These are phyloP conservation scores for Corapipo altera DNA, from an alignment of 2,113 vertebrate species.

Conservation along the genomic window DNA sequence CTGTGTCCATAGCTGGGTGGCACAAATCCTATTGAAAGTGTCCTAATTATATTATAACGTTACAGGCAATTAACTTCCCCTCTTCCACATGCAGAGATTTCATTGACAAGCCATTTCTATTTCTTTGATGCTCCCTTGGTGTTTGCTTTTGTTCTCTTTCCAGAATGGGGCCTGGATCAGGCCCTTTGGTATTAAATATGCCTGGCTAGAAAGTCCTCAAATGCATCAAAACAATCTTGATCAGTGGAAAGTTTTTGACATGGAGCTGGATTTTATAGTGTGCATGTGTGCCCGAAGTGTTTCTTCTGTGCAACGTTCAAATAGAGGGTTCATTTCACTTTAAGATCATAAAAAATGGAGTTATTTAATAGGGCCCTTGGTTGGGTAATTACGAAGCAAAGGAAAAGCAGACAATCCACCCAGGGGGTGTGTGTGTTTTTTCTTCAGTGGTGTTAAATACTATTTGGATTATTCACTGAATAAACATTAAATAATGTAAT, in stretches of 20 bases:
- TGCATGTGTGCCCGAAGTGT: neutral
- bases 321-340: constrained; percentile 51
- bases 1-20: neutral
- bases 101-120: neutral
- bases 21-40: constrained; percentile 9
- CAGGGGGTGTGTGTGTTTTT: constrained; percentile 36
- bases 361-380: constrained; percentile 68
- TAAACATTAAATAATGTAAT: constrained; percentile 83
- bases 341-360: constrained; percentile 55
- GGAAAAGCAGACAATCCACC: constrained; percentile 62
- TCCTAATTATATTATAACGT: neutral
- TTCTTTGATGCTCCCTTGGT: neutral
- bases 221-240: neutral
- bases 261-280: neutral
- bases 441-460: constrained; percentile 73
- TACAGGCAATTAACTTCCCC: constrained; percentile 27
- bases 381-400: constrained; percentile 61
- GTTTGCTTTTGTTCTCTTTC: constrained; percentile 1
- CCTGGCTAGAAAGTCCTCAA: neutral
- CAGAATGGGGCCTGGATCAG: neutral
- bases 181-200: neutral
- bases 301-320: constrained; percentile 28
- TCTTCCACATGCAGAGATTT: neutral
- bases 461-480: constrained; percentile 76
- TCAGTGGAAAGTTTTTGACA: constrained; percentile 29